Conservation (phyloP, 2,797 vertebrate species). For the Eulemur albifrons region DNA sequence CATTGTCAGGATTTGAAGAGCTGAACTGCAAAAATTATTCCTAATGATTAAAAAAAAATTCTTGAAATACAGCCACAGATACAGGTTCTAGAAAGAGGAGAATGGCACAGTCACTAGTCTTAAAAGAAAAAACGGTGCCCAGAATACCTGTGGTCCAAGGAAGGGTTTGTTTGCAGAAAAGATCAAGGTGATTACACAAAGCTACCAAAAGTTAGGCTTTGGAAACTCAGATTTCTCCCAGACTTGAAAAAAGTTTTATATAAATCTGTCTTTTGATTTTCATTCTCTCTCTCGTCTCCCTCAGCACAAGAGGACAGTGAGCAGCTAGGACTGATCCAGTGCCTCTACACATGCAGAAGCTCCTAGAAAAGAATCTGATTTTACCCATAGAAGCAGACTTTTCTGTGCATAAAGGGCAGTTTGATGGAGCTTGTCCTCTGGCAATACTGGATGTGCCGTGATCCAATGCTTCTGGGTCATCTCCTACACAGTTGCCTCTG, state of each 20-base stretch:
- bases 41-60: constrained; percentile 24
- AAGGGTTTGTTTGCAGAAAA: background rate
- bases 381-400: background rate
- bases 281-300: background rate
- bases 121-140: background rate
- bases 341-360: background rate
- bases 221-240: background rate
- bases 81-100: constrained; percentile 15
- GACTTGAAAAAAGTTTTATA: background rate
- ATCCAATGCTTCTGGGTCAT: background rate
- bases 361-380: background rate
- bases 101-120: background rate
- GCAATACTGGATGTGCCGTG: too few relatives aligned
- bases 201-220: background rate
- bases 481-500: background rate
- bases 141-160: background rate
- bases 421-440: background rate
- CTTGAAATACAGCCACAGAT: background rate
- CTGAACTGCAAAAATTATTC: constrained; percentile 47
- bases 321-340: background rate
- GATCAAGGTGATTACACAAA: background rate
- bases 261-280: background rate
- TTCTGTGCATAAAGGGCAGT: background rate
- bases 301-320: background rate
- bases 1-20: constrained; percentile 29